phyloP scores from a whole-genome alignment of 2,888 invertebrate species.

The Leptothorax acervorum region DNA sequence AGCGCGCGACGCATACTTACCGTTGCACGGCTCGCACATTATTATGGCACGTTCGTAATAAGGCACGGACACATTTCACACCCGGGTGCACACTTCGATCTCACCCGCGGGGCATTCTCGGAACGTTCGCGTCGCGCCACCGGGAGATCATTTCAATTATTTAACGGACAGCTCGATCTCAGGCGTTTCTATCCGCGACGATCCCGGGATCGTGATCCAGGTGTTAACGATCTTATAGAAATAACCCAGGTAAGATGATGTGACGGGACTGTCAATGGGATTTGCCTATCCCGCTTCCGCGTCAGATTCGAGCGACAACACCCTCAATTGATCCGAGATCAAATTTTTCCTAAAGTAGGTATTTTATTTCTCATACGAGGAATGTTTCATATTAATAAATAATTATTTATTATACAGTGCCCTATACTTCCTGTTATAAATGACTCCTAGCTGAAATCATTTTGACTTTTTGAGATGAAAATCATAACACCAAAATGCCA shows the following conservation, averaged over 20 bases:
- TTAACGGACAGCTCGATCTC: slow-evolving; percentile 45
- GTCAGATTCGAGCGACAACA: slow-evolving; percentile 5
- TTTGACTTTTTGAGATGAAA: not conserved
- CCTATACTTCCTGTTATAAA: not conserved
- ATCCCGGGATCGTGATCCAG: slow-evolving; percentile 46
- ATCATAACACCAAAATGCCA: not conserved
- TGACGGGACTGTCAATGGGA: slow-evolving; percentile 29
- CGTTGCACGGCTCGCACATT: slow-evolving; percentile 40
- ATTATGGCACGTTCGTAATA: slow-evolving; percentile 62
- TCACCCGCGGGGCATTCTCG: slow-evolving; percentile 45
- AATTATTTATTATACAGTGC: not conserved
- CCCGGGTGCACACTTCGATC: slow-evolving; percentile 46
- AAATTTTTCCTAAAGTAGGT: not conserved
- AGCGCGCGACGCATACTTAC: slow-evolving; percentile 65
- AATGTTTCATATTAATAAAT: not conserved
- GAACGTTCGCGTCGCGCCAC: slow-evolving; percentile 30
- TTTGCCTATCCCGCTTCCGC: slow-evolving; percentile 18
- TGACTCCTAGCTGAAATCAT: not conserved
- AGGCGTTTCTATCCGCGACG: slow-evolving; percentile 39
- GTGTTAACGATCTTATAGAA: slow-evolving; percentile 47
- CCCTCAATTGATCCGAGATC: not conserved
- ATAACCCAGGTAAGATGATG: slow-evolving; percentile 24
- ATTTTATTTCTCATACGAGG: not conserved
- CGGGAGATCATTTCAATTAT: slow-evolving; percentile 50
- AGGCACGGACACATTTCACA: slow-evolving; percentile 46